Evolutionary conservation across 37 sponge, comb jelly and placozoan species (phyloP), one percentile per base, ranked within the genome.

Genomic region (Halisarca cf. caerulea): DNA sequence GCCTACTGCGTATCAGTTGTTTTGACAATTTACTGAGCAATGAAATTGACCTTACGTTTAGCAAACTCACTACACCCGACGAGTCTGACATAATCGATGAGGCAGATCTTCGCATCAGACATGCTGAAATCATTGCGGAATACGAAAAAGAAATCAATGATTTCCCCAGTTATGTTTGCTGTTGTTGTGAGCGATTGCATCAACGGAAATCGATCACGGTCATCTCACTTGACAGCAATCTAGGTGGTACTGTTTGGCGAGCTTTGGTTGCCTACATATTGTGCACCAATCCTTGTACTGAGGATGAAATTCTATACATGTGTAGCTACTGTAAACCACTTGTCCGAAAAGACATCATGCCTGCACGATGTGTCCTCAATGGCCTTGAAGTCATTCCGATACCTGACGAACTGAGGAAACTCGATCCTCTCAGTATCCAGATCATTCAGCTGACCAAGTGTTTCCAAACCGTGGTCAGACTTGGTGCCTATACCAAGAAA

Each of bases 401-500:
- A 23, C 87, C 87, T 6, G 35, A 25, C 23, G 87, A 86, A 47
- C 57, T 86, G 27, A 37, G 7, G 14, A 40, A 30, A 5, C 39
- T 86, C 27, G 70, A 86, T 80, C 24, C 87, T 41, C 45, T 62
- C 15, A 64, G 87, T 55, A 69, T 23, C n/a, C 87, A 86, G 72
- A 27, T 79, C 6, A 62, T 86, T 80, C 87, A 86, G 47, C 8
- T 64, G 80, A 81, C 87, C 24, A 86, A 86, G 45, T 24, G 66
- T 1, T 92, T 74, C 55, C 89, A 92, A 45, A 88, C 92, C 18
- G 55, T 88, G 7, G 58, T 85, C 17, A 59, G 83, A 36, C 84
- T 92, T 9, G 86, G 80, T 41, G 88, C 89, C 6, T 85, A 88
- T 69, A 82, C 82, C 27, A 62, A 25, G 17, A 91, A 84, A 27